Base-by-base conservation (phyloP, 2,888 invertebrate species). In the Agrochola circellaris region DNA sequence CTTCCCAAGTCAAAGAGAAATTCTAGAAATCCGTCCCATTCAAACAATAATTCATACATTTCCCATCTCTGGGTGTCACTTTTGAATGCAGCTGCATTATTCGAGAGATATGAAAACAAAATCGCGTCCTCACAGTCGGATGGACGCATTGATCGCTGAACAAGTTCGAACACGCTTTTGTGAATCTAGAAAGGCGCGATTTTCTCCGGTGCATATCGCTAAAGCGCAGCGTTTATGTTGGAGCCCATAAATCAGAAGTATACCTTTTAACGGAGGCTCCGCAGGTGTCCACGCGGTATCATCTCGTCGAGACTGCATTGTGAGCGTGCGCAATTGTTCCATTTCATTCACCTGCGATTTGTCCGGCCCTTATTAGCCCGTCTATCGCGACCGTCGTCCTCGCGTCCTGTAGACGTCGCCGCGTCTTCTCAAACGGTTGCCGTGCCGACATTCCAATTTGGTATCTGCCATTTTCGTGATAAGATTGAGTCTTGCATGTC, bases 171-270 rank as follows among this genome's bases (percentile, higher is more conserved):
- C 86, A 83, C 77, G 89, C 91, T 87, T 91, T 94, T 93, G 92
- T 93, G 89, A 85, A 77, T 77, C 86, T 91, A 91, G 93, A 94
- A 93, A 93, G 92, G 91, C 84, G 89, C 92, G 91, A 95, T 95
- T 96, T 94, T 95, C 95, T 93, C 90, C 93, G 93, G 91, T 92
- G 90, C 90, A 90, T 91, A 90, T 91, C 89, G 87, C 89, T 86
- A 88, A 92, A 89, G 88, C 75, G 79, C 62, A 56, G 72, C 90
- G 89, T 91, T 90, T 91, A 91, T 90, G 90, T 92, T 90, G 86
- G 89, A 85, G 85, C 88, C 88, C 91, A 94, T 96, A 95, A 95
- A 95, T 96, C 95, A 94, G 89, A 91, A 89, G 84, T 90, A 89
- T 90, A 83, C 89, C 90, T 92, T 90, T 93, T 89, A 86, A 86